phyloP scores from a whole-genome alignment of 2,888 invertebrate genomes.

The Pollenia griseotomentosa region DNA sequence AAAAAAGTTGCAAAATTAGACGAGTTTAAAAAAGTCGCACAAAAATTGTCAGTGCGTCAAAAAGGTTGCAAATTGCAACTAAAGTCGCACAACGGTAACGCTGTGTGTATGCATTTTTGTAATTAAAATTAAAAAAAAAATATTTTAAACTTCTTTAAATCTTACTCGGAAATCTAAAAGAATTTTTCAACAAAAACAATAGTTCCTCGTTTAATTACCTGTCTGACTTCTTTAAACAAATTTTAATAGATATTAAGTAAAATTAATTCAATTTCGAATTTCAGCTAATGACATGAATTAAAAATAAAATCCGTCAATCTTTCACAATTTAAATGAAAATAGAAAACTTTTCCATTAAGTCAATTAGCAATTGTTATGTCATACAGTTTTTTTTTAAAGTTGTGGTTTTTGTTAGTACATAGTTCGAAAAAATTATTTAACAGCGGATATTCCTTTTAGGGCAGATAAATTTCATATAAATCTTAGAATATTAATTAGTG shows the following conservation, averaged over 20 bases:
- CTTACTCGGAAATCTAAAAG: too few species aligned
- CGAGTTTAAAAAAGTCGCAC: too few species aligned
- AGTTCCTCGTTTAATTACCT: background rate
- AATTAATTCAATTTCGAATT: too few species aligned
- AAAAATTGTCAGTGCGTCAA: too few species aligned
- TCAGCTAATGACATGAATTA: background rate
- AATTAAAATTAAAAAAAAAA: too few species aligned
- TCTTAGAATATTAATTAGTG: background rate
- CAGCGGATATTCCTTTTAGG: conserved; percentile 1
- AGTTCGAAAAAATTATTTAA: background rate
- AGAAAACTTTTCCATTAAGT: background rate
- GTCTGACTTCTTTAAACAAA: background rate
- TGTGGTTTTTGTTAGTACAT: background rate
- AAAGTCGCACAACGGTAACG: too few species aligned
- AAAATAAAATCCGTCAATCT: background rate
- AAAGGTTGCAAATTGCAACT: too few species aligned
- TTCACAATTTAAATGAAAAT: background rate
- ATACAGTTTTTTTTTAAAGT: background rate
- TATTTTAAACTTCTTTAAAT: too few species aligned
- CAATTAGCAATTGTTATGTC: conserved; percentile 17
- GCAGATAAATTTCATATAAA: background rate
- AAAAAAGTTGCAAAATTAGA: too few species aligned
- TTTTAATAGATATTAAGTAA: too few species aligned
- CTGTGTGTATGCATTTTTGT: too few species aligned
- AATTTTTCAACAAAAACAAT: too few species aligned